Base-by-base conservation (phyloP, 53 echinoderm and acorn worm genomes). In the Patiria pectinifera region DNA sequence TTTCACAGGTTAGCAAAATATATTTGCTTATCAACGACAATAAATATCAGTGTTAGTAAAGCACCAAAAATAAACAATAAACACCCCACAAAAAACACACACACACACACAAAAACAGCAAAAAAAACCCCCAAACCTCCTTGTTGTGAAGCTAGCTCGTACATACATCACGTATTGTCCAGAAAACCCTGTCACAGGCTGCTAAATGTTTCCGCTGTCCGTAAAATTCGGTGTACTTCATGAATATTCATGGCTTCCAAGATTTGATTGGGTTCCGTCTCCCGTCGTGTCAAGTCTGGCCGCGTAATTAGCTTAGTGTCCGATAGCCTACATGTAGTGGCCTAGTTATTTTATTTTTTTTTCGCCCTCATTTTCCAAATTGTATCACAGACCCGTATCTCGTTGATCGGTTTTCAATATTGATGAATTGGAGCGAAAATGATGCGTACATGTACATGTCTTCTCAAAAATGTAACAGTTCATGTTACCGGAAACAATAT, bases 241-340 rank as follows among this genome's bases (percentile, higher is more conserved):
- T 86, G 86, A 85, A 86, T 86, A 75, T 75, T 86, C 86, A 86
- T 13, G 75, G 47, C 19, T 21, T 11, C 19, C 46, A 26, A 45
- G 15, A 69, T 22, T 44, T 45, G 24, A 22, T 13, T 85, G 60
- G 69, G 47, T 19, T 35, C 24, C 70, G 0, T 44, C 24, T 14
- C 59, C 59, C 3, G 59, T n/a, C 18, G 59, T 82, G 82, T 82
- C 82, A 82, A n/a, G 58, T 58, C 53, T 82, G 59, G 59, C 58
- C 48, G 16, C 18, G 14, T 82, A 82, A 82, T 82, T 82, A 82
- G 82, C 82, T 82, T 82, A 82, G 82, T 21, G 47, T 11, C 82
- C 82, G 15, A 14, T 82, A 59, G n/a, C 82, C 82, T 58, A 82
- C 82, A 82, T 82, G 18, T 78, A 82, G 59, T 22, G 82, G 82